phyloP scores from a whole-genome alignment of 1,140 invertebrate species.

The Drosophila bocqueti region DNA sequence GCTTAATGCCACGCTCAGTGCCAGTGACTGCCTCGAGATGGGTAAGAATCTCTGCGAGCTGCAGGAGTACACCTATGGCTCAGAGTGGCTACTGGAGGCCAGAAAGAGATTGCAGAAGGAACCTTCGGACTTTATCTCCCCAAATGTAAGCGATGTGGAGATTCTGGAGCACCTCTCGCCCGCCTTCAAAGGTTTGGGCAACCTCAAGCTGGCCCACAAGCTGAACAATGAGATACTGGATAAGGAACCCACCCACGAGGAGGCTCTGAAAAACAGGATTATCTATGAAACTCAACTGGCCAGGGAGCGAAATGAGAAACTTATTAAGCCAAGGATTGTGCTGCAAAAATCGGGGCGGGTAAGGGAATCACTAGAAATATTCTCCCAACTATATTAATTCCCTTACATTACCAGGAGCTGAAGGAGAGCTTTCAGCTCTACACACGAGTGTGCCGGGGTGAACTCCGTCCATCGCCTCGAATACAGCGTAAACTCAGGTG shows the following conservation, averaged over 20 bases:
- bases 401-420: background rate
- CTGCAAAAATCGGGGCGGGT: background rate
- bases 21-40: constrained; percentile 97
- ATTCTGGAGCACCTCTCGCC: constrained; percentile 47
- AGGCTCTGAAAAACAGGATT: constrained; percentile 34
- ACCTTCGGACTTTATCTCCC: background rate
- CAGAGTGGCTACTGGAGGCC: constrained; percentile 97
- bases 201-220: constrained; percentile 56
- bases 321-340: background rate
- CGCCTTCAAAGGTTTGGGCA: constrained; percentile 38
- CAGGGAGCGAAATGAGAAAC: constrained; percentile 8
- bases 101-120: background rate
- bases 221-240: constrained; percentile 59
- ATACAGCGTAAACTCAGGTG: constrained; percentile 86
- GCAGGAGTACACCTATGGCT: constrained; percentile 95
- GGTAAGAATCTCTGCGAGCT: constrained; percentile 95
- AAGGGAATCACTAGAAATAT: background rate
- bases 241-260: constrained; percentile 29
- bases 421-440: constrained; percentile 85
- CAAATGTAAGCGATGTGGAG: constrained; percentile 26
- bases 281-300: constrained; percentile 31
- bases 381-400: background rate
- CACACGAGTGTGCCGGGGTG: constrained; percentile 94
- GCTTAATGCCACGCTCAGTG: constrained; percentile 87
- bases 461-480: constrained; percentile 85